Conservation (phyloP, 2,113 vertebrate genomes). For the Phalacrocorax brasilianus region DNA sequence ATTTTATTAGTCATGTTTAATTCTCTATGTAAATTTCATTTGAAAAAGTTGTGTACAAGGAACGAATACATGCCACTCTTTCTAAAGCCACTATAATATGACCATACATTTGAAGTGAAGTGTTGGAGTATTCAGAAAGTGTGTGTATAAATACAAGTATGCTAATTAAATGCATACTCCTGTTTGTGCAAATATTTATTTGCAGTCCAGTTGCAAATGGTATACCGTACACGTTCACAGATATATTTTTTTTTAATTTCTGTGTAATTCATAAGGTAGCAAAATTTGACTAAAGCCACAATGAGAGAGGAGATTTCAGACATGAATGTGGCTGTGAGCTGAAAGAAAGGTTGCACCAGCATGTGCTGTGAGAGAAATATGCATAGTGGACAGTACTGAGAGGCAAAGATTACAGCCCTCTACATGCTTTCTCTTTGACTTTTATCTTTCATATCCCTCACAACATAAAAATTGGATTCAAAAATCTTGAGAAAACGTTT, state of each 20-base stretch:
- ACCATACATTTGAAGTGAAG: not conserved
- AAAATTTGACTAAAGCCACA: not conserved
- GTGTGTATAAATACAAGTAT: not conserved
- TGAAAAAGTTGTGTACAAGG: not conserved
- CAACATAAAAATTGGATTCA: not conserved
- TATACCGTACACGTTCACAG: not conserved
- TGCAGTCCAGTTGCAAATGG: not conserved
- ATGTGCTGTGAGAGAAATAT: not conserved
- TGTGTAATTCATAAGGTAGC: not conserved
- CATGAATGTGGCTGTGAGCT: not conserved
- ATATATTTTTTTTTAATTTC: not conserved
- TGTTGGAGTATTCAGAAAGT: not conserved
- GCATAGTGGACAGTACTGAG: not conserved
- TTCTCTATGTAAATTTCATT: not conserved
- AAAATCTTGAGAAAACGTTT: not conserved
- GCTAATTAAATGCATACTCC: not conserved
- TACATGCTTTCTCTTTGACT: not conserved
- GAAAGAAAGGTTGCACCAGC: not conserved
- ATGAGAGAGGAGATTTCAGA: not conserved
- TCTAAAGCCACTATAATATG: not conserved
- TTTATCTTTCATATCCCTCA: not conserved
- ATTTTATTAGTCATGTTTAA: not conserved
- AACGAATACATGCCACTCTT: not conserved
- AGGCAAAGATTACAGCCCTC: not conserved
- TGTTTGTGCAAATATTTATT: not conserved